Base-by-base conservation (phyloP, 2,888 invertebrate species). In the Oscheius sp. region DNA sequence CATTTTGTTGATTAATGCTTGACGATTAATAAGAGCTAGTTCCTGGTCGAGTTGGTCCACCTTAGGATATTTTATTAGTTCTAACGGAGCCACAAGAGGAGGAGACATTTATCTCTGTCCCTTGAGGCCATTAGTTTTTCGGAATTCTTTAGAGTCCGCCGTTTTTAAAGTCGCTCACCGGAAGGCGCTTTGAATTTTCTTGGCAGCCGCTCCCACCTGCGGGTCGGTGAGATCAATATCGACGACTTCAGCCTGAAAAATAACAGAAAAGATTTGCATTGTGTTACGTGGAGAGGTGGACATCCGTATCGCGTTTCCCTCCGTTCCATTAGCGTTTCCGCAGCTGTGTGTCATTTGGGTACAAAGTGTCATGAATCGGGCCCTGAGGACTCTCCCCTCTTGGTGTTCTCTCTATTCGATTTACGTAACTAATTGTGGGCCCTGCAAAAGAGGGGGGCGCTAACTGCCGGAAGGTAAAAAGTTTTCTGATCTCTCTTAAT, bases 161-260 rank as follows among this genome's bases (percentile, higher is more conserved):
- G n/a, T n/a, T n/a, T n/a, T 3, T 48, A 12, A 8, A 0, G 3
- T 8, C 12, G 12, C 55, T 34, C 17, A 73, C 76, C 79, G 70
- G 64, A 79, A 80, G 20, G 77, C 76, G 27, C 68, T 69, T 46
- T 80, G 80, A 52, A 80, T 80, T 70, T 80, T 80, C 66, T 79
- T 79, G 17, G 80, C 80, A 1, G 78, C 80, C 29, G 75, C 77
- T 23, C 69, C 61, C 10, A 80, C 80, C 50, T 79, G 73, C 25
- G 80, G 80, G 68, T 80, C 80, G 20, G 71, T 74, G 25, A 80
- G 58, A 55, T 80, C 75, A 71, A 80, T 79, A 71, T 80, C 80
- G 65, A 80, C 73, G 48, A 71, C 75, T 57, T 76, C n/a, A n/a
- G n/a, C 64, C 52, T 64, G 64, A 10, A 64, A 48, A 34, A 48